Base-by-base conservation (phyloP, 2,888 invertebrate species). In the Gastracanthus pulcherrimus region DNA sequence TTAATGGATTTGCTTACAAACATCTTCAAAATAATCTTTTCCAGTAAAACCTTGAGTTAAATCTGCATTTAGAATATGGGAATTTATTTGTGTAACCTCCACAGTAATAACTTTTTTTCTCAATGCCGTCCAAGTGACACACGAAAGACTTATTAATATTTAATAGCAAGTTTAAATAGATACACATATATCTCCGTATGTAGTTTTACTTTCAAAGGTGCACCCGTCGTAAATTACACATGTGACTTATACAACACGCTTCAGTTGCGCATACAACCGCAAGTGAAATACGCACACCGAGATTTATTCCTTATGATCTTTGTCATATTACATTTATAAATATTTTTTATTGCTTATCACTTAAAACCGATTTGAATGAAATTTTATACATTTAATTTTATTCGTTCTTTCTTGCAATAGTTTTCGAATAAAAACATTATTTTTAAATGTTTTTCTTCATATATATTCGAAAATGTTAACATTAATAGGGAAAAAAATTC, bases 141-240 rank as follows among this genome's bases (percentile, higher is more conserved):
- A 23, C 11, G 34, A 45, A 45, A 31, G 34, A 34, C n/a, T 11
- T 48, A 34, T 62, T 62, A 45, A 23, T 48, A 19, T 62, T 34
- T 60, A 74, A 74, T 74, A 74, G 26, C 45, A 66, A 67, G 31
- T 55, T 67, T 58, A 38, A 67, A 67, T 67, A 19, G 58, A 51
- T 58, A 31, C 36, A 48, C 38, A 38, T 13, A n/a, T 64, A n/a
- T 55, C 38, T 16, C 19, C 19, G n/a, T 2, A 26, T 48, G n/a
- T 26, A 64, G 48, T 31, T 58, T 76, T 58, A 41, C 67, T 67
- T 58, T 67, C 36, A 26, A 66, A 76, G 67, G n/a, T 34, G 4
- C 66, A 66, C 29, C 34, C 36, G 16, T 16, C 45, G 55, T 66
- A 67, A 67, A 45, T 66, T 55, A 38, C 36, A 19, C 26, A 38